These are phyloP conservation scores for Helicoverpa assulta DNA, from an alignment of 2,888 invertebrate genomes.

Conservation along the genomic window DNA sequence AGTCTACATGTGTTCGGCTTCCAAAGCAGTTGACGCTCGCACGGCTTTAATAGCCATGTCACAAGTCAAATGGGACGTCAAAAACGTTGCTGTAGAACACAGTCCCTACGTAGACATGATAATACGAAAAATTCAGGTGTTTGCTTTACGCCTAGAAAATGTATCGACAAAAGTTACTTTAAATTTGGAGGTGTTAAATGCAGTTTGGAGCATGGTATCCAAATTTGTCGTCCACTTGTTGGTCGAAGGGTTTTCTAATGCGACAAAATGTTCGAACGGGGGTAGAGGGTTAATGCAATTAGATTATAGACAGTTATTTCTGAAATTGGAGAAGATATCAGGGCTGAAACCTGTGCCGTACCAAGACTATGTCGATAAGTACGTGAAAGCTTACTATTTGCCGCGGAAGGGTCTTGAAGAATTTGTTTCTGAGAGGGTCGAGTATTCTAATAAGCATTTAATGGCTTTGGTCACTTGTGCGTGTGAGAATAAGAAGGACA, in stretches of 20 bases:
- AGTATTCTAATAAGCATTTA: constrained; percentile 97
- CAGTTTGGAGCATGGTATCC: constrained; percentile 97
- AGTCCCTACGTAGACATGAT: constrained; percentile 96
- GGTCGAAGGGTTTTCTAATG: constrained; percentile 98
- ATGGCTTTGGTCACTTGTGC: constrained; percentile 95
- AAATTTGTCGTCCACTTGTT: constrained; percentile 96
- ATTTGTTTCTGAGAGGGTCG: constrained; percentile 96
- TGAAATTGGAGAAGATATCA: constrained; percentile 96
- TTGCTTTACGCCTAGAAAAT: constrained; percentile 94
- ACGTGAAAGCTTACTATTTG: constrained; percentile 98
- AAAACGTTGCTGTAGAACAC: constrained; percentile 98
- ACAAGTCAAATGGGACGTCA: constrained; percentile 98
- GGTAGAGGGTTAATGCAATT: constrained; percentile 99
- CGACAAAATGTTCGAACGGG: constrained; percentile 98
- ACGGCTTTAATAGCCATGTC: constrained; percentile 96
- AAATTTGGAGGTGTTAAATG: constrained; percentile 92
- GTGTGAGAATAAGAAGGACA: constrained; percentile 96
- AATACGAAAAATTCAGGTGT: constrained; percentile 93
- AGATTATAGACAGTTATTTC: constrained; percentile 98
- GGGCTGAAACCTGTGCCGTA: constrained; percentile 96
- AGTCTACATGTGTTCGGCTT: constrained; percentile 96
- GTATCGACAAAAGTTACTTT: constrained; percentile 93
- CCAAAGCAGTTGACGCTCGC: constrained; percentile 94
- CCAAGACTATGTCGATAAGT: constrained; percentile 97
- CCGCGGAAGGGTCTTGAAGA: constrained; percentile 96